Evolutionary conservation across 2,113 vertebrate genomes (phyloP).

Genomic region (Lepisosteus oculatus): DNA sequence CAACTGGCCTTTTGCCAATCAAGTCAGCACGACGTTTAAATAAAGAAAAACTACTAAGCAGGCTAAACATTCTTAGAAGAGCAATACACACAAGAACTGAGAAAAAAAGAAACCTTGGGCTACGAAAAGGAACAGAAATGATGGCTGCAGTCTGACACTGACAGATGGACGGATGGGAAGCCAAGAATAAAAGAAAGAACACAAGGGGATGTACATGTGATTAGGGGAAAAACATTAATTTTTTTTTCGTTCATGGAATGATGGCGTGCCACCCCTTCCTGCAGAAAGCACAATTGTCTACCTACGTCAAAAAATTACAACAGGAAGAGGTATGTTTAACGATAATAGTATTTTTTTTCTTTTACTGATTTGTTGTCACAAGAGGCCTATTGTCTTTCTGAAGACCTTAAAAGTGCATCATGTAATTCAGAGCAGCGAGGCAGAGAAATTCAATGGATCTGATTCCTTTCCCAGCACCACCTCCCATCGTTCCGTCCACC

Average conservation of each 20-base stretch:
- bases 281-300: constrained; percentile 31
- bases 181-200: constrained; percentile 22
- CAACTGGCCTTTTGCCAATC: too few relatives aligned
- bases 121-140: constrained; percentile 16
- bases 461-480: constrained; percentile 36
- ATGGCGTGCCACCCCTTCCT: constrained; percentile 36
- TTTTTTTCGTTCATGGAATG: constrained; percentile 19
- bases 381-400: background rate
- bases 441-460: constrained; percentile 38
- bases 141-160: constrained; percentile 29
- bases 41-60: too few relatives aligned
- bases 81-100: background rate
- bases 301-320: constrained; percentile 36
- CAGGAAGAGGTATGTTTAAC: constrained; percentile 56
- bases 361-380: background rate
- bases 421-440: constrained; percentile 1
- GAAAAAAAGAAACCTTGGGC: constrained; percentile 29
- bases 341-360: constrained; percentile 34
- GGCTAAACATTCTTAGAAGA: background rate
- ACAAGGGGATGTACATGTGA: constrained; percentile 22
- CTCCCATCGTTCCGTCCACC: constrained; percentile 34
- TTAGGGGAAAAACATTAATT: background rate
- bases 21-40: too few relatives aligned
- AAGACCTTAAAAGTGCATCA: constrained; percentile 12
- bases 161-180: constrained; percentile 27